These are phyloP conservation scores for Tenualosa ilisha DNA, from an alignment of 2,797 vertebrate genomes.

Conservation along the genomic window DNA sequence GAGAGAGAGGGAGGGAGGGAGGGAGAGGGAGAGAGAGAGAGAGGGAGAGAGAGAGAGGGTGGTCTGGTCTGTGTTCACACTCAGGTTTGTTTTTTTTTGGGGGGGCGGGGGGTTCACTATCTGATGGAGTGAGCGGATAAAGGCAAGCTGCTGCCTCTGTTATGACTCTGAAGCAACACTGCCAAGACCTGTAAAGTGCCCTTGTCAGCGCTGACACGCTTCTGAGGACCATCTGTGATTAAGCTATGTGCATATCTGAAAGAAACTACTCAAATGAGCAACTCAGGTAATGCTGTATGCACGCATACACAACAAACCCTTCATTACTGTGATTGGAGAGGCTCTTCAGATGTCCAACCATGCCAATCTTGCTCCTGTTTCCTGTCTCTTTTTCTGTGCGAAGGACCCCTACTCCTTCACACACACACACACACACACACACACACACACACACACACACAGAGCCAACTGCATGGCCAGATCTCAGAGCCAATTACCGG, in stretches of 20 bases:
- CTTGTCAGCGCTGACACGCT: neutral
- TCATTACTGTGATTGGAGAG: neutral
- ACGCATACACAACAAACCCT: neutral
- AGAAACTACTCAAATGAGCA: neutral
- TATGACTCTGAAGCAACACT: neutral
- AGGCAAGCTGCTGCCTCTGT: neutral
- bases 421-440: slow-evolving; percentile 37
- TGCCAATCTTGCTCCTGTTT: neutral
- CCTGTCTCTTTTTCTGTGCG: neutral
- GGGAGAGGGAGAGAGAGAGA: too few relatives aligned
- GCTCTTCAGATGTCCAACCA: neutral
- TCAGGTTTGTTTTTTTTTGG: neutral
- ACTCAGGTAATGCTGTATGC: neutral
- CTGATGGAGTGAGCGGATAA: neutral
- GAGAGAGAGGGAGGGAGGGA: too few relatives aligned
- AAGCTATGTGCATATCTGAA: neutral
- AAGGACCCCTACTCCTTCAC: neutral
- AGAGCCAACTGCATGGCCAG: neutral
- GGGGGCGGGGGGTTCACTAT: too few relatives aligned
- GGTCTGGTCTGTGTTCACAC: slow-evolving; percentile 1
- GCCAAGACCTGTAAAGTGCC: neutral
- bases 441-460: neutral
- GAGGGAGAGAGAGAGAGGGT: neutral
- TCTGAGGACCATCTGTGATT: neutral
- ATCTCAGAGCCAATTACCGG: slow-evolving; percentile 36